Conservation (phyloP, 2,797 vertebrate genomes). For the Carduelis carduelis region DNA sequence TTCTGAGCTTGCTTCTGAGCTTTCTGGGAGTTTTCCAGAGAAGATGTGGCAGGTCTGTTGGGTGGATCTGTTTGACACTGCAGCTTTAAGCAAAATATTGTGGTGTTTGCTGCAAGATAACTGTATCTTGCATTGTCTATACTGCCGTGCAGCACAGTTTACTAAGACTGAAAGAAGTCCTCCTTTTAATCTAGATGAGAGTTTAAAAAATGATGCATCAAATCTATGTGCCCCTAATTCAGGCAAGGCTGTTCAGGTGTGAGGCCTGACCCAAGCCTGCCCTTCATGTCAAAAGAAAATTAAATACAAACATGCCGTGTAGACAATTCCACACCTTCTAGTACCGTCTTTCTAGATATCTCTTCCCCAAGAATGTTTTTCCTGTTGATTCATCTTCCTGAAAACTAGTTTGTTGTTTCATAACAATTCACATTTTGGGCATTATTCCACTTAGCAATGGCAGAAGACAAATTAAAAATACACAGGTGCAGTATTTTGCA, state of each 20-base stretch:
- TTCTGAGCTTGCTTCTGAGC: neutral
- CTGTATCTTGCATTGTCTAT: neutral
- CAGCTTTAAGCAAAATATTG: neutral
- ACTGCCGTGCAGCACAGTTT: neutral
- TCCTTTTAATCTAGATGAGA: no score
- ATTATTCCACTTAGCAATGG: neutral
- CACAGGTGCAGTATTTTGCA: neutral
- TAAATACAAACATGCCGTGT: accelerated
- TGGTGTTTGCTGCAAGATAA: neutral
- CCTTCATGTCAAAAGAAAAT: neutral
- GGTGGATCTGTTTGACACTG: neutral
- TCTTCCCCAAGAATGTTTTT: neutral
- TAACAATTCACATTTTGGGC: neutral
- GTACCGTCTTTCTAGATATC: neutral
- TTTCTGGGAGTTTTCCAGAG: neutral
- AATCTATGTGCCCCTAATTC: neutral
- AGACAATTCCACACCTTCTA: neutral
- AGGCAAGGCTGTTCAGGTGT: neutral
- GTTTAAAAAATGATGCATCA: neutral
- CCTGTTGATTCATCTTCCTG: neutral
- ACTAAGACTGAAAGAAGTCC: neutral
- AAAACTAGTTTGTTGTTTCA: neutral
- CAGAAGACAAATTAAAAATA: neutral
- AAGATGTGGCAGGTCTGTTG: neutral
- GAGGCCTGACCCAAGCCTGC: neutral